Conservation (phyloP, 2,797 vertebrate species). For the Microctenopoma steveboyesi region DNA sequence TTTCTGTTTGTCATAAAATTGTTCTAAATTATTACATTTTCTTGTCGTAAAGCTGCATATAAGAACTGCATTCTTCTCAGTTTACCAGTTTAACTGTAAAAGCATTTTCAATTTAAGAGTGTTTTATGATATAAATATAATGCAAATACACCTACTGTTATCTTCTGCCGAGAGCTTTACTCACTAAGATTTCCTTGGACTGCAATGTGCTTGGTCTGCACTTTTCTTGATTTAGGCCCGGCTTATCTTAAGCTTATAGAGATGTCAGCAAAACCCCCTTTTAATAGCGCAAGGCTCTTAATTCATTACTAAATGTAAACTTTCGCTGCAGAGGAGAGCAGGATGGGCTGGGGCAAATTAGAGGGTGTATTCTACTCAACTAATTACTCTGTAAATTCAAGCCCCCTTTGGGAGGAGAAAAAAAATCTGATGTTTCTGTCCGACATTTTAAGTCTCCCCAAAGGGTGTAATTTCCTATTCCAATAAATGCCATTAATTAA, state of each 20-base stretch:
- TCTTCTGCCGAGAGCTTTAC: conserved; percentile 70
- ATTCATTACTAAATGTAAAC: conserved; percentile 82
- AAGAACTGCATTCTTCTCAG: conserved; percentile 9
- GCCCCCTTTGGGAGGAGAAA: conserved; percentile 36
- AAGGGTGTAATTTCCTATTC: conserved; percentile 48
- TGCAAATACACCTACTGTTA: conserved; percentile 72
- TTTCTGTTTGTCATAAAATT: neutral
- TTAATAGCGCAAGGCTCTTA: conserved; percentile 76
- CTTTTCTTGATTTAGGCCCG: conserved; percentile 79
- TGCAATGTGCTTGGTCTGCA: conserved; percentile 74
- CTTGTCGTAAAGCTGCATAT: conserved; percentile 15
- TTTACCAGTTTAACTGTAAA: conserved; percentile 32
- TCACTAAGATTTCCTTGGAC: conserved; percentile 72
- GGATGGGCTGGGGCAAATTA: conserved; percentile 67
- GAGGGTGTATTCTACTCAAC: conserved; percentile 73
- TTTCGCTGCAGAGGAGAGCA: conserved; percentile 67
- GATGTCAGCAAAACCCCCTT: conserved; percentile 77
- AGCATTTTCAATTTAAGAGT: conserved; percentile 58
- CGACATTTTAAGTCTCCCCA: conserved; percentile 56
- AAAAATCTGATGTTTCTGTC: conserved; percentile 44
- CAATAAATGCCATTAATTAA: conserved; percentile 34
- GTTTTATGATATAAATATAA: conserved; percentile 50
- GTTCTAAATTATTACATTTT: neutral
- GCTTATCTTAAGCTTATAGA: conserved; percentile 81
- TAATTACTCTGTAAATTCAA: conserved; percentile 79